Conservation (phyloP, 2,113 vertebrate species). For the Chauna torquata region DNA sequence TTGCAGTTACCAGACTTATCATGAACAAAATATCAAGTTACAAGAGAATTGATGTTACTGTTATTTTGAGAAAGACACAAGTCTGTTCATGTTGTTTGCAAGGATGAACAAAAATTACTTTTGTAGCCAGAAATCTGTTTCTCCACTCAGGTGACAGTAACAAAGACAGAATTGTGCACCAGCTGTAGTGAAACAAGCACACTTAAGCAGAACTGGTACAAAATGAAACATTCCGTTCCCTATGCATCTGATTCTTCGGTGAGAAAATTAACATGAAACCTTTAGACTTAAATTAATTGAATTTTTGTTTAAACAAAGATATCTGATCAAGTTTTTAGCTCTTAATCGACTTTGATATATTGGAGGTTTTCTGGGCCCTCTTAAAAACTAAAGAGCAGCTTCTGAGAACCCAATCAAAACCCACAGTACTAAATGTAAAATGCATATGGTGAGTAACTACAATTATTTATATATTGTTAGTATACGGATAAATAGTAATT, state of each 20-base stretch:
- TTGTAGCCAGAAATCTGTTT: slow-evolving; percentile 1
- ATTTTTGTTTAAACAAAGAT: not conserved
- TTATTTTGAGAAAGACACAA: not conserved
- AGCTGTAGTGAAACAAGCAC: not conserved
- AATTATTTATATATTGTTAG: not conserved
- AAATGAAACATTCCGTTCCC: not conserved
- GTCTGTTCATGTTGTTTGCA: not conserved
- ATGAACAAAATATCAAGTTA: not conserved
- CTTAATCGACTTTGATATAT: not conserved
- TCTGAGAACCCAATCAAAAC: not conserved
- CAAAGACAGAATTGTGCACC: not conserved
- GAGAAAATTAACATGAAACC: not conserved
- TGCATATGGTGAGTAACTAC: not conserved
- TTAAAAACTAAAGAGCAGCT: not conserved
- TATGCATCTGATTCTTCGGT: not conserved
- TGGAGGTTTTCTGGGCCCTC: not conserved
- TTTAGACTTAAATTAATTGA: not conserved
- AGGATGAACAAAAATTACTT: not conserved
- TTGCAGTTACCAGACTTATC: not conserved
- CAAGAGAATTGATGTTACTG: not conserved
- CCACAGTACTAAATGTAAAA: not conserved
- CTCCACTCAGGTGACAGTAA: not conserved
- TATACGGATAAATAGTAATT: not conserved
- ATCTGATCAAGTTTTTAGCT: not conserved
- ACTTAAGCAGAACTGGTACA: not conserved